Evolutionary conservation across 2,888 invertebrate species (phyloP), one percentile per base, ranked within the genome.

Genomic region (Petrophora chlorosata): DNA sequence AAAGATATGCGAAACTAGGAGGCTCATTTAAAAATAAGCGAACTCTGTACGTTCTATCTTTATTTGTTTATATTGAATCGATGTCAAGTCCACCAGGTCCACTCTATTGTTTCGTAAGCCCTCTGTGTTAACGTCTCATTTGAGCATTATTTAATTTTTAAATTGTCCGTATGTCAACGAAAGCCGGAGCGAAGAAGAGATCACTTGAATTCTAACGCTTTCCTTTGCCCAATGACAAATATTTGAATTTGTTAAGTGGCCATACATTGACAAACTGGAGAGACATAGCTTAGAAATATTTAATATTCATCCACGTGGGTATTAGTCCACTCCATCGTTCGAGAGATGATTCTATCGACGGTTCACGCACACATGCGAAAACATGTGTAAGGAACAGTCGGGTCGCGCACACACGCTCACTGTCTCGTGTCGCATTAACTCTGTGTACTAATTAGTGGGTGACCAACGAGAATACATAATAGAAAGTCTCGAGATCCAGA

Each of bases 151-250:
- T 88, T 85, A 87, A 83, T 86, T 86, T 88, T 85, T 81, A 84
- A 90, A 88, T 83, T 76, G 84, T 82, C 77, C 85, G 76, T 86
- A 79, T 79, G 89, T 87, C 85, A 87, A 88, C 88, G 80, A 73
- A 79, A 77, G 75, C 63, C 82, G 72, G 73, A 79, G 75, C 79
- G 76, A 68, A 78, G 82, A 74, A 50, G 49, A 71, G 87, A 90
- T 89, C 89, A 89, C 90, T 90, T 89, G 87, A 90, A 88, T 89
- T 87, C 88, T 89, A 89, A 90, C 90, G 89, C 90, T 90, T 90
- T 90, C 83, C 85, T 90, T 85, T 82, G 85, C 79, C 84, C 86
- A 85, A 82, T 70, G 85, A 73, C 78, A 85, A 90, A 90, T 90
- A 90, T 90, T 90, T 89, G 81, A 82, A 87, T 87, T 83, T 81